Percentiles rank a stretch among this genome's conserved stretches.
Conservation (phyloP, 2,888 invertebrate genomes). For the Syrista parreyssii region DNA sequence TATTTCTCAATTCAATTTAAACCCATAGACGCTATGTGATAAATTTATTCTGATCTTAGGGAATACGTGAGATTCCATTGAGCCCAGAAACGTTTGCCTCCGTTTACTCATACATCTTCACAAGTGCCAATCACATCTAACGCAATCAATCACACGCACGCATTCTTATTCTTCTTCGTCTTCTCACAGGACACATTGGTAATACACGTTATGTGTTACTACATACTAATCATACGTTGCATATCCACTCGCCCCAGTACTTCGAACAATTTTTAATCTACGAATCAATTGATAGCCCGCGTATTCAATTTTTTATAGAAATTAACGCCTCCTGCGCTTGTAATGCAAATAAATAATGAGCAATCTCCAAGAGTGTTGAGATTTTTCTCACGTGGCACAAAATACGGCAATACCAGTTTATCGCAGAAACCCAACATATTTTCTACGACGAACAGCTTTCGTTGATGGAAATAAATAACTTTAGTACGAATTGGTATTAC, state of each 20-base stretch:
- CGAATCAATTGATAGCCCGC: not conserved
- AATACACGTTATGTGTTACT: not conserved
- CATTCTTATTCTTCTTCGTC: not conserved
- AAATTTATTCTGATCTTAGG: not conserved
- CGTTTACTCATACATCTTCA: not conserved
- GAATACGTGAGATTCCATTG: not conserved
- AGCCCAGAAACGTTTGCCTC: not conserved
- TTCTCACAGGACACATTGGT: not conserved
- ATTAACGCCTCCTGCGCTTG: not conserved
- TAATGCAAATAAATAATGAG: not conserved
- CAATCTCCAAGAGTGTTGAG: not conserved
- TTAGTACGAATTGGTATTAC: not conserved
- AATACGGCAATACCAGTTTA: not conserved
- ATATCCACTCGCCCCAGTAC: not conserved
- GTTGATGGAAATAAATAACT: not conserved
- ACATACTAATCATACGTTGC: not conserved
- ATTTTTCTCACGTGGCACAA: not conserved
- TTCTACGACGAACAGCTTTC: not conserved
- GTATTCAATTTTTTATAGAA: not conserved
- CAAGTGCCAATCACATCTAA: not conserved
- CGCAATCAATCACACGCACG: not conserved
- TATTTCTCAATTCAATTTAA: not conserved
- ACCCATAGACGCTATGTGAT: not conserved
- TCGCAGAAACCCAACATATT: not conserved
- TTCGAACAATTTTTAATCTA: not conserved